Evolutionary conservation across 2,888 invertebrate species (phyloP), one percentile per base, ranked within the genome.

Genomic region (Ochlodes sylvanus): DNA sequence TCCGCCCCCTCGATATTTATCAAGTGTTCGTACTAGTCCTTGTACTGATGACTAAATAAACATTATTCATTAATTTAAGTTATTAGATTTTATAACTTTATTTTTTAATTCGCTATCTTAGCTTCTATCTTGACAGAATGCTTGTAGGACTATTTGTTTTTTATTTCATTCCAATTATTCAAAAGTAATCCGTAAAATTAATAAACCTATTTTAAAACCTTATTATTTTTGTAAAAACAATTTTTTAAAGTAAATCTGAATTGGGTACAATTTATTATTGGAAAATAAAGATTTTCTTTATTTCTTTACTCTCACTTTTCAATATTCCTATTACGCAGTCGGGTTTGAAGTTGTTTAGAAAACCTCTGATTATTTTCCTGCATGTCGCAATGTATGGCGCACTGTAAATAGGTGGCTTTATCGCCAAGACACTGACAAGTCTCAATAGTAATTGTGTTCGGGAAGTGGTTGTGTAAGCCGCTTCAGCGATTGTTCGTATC

Each of bases 361-460:
- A 27, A 27, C 5, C 27, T 5, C 27, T 27, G 5, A 27, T 27
- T 27, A 27, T 5, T 27, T 27, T 27, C 27, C 27, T 5, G 3
- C 38, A 12, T 12, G 38, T 38, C 38, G 38, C 12, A 34, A 3
- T 10, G 9, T 12, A 27, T 4, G 27, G 5, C 42, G 9, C 4
- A 9, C 5, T 6, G 21, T 58, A 21, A 41, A 12, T n/a, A 9
- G 15, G 7, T 3, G 17, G 41, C 21, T 21, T 42, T 42, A 58
- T 2, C 19, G 5, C 17, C 19, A 52, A 54, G 52, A 54, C 52
- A 54, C 54, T 6, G 57, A 19, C 58, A 58, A 56, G 60, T 15
- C 27, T 32, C 44, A 44, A 60, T 60, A 21, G 60, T 21, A 7
- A 60, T 44, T 60, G 44, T 58, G 44, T 60, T 32, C 42, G 60